A percentile compares a stretch with the other conserved stretches of the same genome.
phyloP scores from a whole-genome alignment of 2,113 vertebrate genomes.

The Chionis minor region DNA sequence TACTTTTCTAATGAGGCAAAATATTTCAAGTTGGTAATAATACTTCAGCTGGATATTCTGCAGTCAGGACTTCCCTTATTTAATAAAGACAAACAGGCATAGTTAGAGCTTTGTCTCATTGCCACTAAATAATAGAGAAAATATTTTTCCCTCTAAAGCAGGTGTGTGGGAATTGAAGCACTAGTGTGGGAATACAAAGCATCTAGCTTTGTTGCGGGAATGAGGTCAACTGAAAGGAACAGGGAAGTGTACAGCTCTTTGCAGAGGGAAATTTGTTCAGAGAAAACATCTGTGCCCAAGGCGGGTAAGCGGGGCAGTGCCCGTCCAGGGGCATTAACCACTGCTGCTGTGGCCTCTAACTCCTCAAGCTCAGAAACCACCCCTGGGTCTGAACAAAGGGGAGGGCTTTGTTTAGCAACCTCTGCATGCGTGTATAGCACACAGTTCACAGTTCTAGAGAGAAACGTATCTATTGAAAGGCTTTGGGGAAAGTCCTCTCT shows the following conservation, averaged over 20 bases:
- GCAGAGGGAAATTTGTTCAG: neutral
- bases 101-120: neutral
- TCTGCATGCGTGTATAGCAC: neutral
- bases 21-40: slow-evolving; percentile 35
- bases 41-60: neutral
- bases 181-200: neutral
- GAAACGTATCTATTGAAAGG: neutral
- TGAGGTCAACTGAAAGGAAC: neutral
- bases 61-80: neutral
- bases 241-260: neutral
- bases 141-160: neutral
- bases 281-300: neutral
- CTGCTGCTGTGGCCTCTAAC: neutral
- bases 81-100: slow-evolving; percentile 15
- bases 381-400: neutral
- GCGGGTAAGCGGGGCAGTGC: fast-evolving
- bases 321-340: neutral
- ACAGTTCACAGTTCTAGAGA: neutral
- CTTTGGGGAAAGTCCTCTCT: neutral
- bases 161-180: neutral
- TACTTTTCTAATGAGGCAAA: slow-evolving; percentile 33
- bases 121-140: neutral
- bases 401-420: neutral
- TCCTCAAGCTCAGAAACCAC: neutral
- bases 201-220: neutral